These are phyloP conservation scores for Empis livida DNA, from an alignment of 2,888 invertebrate genomes.

Conservation along the genomic window DNA sequence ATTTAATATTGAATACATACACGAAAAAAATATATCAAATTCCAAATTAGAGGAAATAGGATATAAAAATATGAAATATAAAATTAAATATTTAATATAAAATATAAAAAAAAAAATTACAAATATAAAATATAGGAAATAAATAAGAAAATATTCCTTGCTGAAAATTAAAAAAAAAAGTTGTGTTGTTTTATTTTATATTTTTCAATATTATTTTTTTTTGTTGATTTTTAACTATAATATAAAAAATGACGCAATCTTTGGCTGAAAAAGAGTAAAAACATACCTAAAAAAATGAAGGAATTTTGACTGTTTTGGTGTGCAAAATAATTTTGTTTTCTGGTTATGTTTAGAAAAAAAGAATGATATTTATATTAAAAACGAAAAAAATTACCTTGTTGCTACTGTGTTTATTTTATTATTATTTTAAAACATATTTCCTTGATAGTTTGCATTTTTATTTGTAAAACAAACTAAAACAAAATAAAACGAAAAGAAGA, in stretches of 20 bases:
- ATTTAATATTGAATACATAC: not conserved
- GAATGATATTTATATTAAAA: slow-evolving; percentile 3
- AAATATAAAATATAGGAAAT: slow-evolving; percentile 1
- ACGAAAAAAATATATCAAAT: no score
- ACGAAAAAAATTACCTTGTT: not conserved
- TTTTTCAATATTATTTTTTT: not conserved
- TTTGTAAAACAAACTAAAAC: slow-evolving; percentile 6
- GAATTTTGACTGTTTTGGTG: slow-evolving; percentile 32
- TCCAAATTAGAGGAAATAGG: no score
- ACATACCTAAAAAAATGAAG: slow-evolving; percentile 2
- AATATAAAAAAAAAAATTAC: slow-evolving; percentile 4
- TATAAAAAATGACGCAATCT: not conserved
- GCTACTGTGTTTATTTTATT: not conserved
- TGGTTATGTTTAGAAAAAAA: slow-evolving; percentile 1
- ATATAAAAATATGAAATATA: no score
- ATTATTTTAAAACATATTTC: not conserved
- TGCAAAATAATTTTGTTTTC: slow-evolving; percentile 17
- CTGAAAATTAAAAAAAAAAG: slow-evolving; percentile 12
- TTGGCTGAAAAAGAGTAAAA: slow-evolving; percentile 3
- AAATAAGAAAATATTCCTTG: slow-evolving; percentile 11
- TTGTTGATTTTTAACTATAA: slow-evolving; percentile 3
- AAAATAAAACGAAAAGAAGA: slow-evolving; percentile 7
- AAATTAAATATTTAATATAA: no score
- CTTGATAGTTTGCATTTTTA: not conserved
- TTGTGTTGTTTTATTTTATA: slow-evolving; percentile 18